Evolutionary conservation across 2,888 invertebrate species (phyloP), one percentile per base, ranked within the genome.

Genomic region (Scrobipalpa costella): DNA sequence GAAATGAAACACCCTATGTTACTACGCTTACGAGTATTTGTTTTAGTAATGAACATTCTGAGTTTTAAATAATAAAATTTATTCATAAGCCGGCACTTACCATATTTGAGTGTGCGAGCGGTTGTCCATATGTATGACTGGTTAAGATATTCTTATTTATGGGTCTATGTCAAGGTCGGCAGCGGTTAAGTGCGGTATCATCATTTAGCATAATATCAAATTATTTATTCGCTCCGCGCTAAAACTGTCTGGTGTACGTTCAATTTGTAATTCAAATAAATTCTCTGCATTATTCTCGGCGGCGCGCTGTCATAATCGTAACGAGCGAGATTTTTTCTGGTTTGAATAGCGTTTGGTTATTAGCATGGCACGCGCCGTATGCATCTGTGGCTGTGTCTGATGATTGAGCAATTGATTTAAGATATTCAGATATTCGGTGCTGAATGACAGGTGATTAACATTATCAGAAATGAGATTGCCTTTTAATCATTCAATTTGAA

Each of bases 21-120:
- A 90, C 90, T 90, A 90, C 87, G 85, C 73, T 21, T 85, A 88
- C 89, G 87, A 85, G 85, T 90, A 90, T 91, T 91, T 90, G 90
- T 91, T 91, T 91, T 91, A 90, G 91, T 91, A 91, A 91, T 90
- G 89, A 90, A 91, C 90, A 88, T 89, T 86, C 88, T 83, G 84
- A 86, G 87, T 90, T 90, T 91, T 89, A 90, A 90, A 90, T 90
- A 90, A 90, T 89, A 90, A 90, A 90, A 89, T 90, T 81, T 90
- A 91, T 91, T 90, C 91, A 91, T 90, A 91, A 89, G 86, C 85
- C 85, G 83, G 85, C 86, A 88, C 90, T 89, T 89, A 88, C 88
- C 89, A 90, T 89, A 90, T 88, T 86, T 80, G 90, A 86, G 89
- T 88, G 86, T 84, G 88, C 86, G 86, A 83, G 83, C 80, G 81